Conservation (phyloP, 1,140 invertebrate genomes). For the Drosophila azteca region DNA sequence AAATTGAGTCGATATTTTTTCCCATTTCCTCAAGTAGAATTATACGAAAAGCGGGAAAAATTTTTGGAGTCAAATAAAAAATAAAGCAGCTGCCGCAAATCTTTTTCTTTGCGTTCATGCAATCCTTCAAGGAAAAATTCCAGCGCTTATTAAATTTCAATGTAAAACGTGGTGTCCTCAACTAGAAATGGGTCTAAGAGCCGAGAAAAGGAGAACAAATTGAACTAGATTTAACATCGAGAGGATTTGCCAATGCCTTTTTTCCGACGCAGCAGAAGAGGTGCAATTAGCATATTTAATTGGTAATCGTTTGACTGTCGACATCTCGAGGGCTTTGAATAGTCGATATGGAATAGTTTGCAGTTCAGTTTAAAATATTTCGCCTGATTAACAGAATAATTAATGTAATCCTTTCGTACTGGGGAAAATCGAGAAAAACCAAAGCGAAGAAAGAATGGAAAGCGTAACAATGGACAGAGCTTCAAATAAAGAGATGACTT, state of each 20-base stretch:
- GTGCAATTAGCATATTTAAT: no score
- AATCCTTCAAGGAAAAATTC: constrained; percentile 30
- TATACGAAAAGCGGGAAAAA: constrained; percentile 36
- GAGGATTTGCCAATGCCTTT: no score
- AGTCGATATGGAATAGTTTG: not conserved
- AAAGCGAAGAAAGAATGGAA: no score
- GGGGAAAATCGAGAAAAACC: not conserved
- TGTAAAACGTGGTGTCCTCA: no score
- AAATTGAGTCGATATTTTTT: not conserved
- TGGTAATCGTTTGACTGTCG: constrained; percentile 21
- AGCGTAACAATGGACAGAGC: not conserved
- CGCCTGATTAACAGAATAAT: no score
- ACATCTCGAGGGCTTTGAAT: constrained; percentile 30
- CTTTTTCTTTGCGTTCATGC: not conserved
- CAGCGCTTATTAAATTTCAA: constrained; percentile 33
- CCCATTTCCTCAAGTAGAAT: constrained; percentile 14
- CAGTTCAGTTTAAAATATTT: no score
- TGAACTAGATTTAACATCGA: no score
- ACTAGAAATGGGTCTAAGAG: no score
- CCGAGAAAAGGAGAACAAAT: no score
- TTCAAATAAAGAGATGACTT: constrained; percentile 15
- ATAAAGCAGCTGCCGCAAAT: constrained; percentile 28
- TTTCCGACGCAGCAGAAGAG: no score
- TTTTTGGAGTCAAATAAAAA: constrained; percentile 49
- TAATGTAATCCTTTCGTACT: constrained; percentile 27